phyloP scores from a whole-genome alignment of 2,888 invertebrate genomes.

The Eretmocerus hayati region DNA sequence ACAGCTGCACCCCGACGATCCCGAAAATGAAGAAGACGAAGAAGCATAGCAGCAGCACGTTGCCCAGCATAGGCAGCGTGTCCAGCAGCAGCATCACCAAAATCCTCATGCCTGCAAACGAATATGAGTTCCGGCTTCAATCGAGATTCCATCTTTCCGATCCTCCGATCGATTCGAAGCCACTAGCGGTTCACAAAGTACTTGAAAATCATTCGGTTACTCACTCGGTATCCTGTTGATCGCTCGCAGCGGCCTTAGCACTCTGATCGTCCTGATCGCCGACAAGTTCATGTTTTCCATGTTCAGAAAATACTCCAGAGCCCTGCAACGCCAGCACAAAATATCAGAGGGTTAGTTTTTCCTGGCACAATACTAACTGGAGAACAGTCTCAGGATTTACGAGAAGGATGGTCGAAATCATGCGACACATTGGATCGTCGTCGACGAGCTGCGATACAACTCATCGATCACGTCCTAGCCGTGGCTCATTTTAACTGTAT shows the following conservation, averaged over 20 bases:
- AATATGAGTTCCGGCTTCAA: no score
- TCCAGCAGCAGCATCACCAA: slow-evolving; percentile 96
- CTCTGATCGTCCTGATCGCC: slow-evolving; percentile 95
- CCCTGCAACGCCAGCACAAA: slow-evolving; percentile 57
- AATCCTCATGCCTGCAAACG: slow-evolving; percentile 88
- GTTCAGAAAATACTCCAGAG: slow-evolving; percentile 84
- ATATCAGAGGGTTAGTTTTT: no score
- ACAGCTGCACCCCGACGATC: slow-evolving; percentile 97
- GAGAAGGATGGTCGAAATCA: no score
- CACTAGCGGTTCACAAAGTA: no score
- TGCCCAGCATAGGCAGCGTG: slow-evolving; percentile 98
- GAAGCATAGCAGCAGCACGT: slow-evolving; percentile 95
- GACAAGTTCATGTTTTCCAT: slow-evolving; percentile 97
- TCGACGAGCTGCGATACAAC: no score
- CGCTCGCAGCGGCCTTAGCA: slow-evolving; percentile 90
- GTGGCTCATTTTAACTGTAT: no score
- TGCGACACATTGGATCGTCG: neutral
- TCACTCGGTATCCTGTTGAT: slow-evolving; percentile 99
- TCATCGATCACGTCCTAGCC: no score
- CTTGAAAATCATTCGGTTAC: slow-evolving; percentile 44
- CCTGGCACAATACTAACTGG: no score
- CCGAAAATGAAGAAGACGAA: slow-evolving; percentile 99
- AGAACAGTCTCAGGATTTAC: no score
- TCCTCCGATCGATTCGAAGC: no score
- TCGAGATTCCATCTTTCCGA: no score